Evolutionary conservation across 2,113 vertebrate genomes (phyloP).

Genomic region (Paracanthobrama guichenoti): DNA sequence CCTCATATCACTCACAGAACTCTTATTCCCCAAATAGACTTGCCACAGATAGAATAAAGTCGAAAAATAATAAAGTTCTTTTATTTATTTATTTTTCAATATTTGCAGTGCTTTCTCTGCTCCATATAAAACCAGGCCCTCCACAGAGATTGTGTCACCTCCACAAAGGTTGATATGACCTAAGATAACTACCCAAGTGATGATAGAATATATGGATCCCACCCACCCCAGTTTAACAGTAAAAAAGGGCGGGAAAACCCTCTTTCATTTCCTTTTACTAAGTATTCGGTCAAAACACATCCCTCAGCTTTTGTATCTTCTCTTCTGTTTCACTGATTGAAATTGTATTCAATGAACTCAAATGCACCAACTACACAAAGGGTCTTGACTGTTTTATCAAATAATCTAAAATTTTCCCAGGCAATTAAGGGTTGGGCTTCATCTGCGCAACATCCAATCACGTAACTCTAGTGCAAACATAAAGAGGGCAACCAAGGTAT

Average conservation of each 20-base stretch:
- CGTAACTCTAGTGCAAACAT: too few species aligned
- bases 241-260: not conserved
- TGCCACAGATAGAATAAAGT: constrained; percentile 44
- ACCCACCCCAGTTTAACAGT: not conserved
- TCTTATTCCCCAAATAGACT: constrained; percentile 49
- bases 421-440: too few species aligned
- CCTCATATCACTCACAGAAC: constrained; percentile 11
- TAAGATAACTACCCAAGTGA: not conserved
- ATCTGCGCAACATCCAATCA: too few species aligned
- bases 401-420: not conserved
- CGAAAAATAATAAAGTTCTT: constrained; percentile 41
- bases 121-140: not conserved
- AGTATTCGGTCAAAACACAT: not conserved
- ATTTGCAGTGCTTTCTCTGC: not conserved
- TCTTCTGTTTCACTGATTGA: constrained; percentile 2
- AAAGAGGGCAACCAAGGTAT: too few species aligned
- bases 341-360: not conserved
- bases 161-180: constrained; percentile 2
- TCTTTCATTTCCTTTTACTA: not conserved
- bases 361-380: not conserved
- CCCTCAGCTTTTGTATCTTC: not conserved
- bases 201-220: not conserved
- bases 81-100: constrained; percentile 38
- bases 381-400: not conserved
- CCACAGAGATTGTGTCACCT: constrained; percentile 38